phyloP scores from a whole-genome alignment of 1,140 invertebrate species.

The Calycopis cecrops region DNA sequence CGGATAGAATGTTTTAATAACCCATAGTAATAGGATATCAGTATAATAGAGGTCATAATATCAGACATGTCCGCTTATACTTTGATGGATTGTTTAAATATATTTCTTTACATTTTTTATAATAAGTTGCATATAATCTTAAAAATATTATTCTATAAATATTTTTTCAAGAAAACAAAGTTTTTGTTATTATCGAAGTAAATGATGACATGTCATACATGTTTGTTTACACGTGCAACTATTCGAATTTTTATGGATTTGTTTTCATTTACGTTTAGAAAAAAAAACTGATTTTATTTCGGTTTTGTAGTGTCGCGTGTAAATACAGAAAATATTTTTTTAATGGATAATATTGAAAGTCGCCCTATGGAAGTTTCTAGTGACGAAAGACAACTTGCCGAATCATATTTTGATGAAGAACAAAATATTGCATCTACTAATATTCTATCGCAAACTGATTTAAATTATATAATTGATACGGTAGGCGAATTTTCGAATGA shows the following conservation, averaged over 20 bases:
- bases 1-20: conserved; percentile 1
- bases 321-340: too few relatives aligned
- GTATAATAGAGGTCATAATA: conserved; percentile 2
- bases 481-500: conserved; percentile 18
- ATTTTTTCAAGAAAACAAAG: conserved; percentile 14
- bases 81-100: neutral
- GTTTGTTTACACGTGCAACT: conserved; percentile 18
- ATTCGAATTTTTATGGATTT: conserved; percentile 17
- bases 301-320: neutral
- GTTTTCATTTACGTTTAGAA: conserved; percentile 20
- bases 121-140: conserved; percentile 6
- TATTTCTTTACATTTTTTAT: conserved; percentile 7
- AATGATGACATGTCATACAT: conserved; percentile 20
- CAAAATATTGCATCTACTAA: too few relatives aligned
- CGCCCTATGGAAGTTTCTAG: too few relatives aligned
- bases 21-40: conserved; percentile 6
- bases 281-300: neutral
- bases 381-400: too few relatives aligned
- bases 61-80: conserved; percentile 7
- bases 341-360: too few relatives aligned
- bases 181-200: conserved; percentile 19
- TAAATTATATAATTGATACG: conserved; percentile 18
- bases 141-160: conserved; percentile 13
- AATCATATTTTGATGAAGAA: too few relatives aligned
- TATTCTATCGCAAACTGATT: too few relatives aligned